These are phyloP conservation scores for Cebus imitator DNA, from an alignment of 2,113 vertebrate genomes.

Conservation along the genomic window DNA sequence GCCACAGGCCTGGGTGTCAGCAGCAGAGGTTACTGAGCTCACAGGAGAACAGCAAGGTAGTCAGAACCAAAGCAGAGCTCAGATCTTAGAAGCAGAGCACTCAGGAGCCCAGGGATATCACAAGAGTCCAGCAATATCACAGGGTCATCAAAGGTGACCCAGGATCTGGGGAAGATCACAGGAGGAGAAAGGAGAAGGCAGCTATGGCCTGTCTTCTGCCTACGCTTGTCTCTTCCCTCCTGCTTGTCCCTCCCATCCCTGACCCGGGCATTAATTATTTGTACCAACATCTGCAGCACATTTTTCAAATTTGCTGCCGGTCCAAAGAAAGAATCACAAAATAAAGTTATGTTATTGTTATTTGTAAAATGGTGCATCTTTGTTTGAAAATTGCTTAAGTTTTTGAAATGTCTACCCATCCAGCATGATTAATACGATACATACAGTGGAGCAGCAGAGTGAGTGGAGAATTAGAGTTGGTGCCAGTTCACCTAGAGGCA, in stretches of 20 bases:
- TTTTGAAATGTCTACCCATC: slow-evolving; percentile 77
- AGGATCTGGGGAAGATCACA: neutral
- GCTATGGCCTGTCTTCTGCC: neutral
- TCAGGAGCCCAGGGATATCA: neutral
- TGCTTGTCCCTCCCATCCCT: neutral
- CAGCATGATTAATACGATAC: slow-evolving; percentile 82
- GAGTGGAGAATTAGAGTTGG: slow-evolving; percentile 79
- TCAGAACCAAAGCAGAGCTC: neutral
- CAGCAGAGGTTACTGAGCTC: neutral
- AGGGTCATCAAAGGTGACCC: neutral
- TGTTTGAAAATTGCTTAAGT: slow-evolving; percentile 81
- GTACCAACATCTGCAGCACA: neutral
- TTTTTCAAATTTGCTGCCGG: neutral
- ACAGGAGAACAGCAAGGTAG: fast-evolving
- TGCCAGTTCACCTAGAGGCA: slow-evolving; percentile 82
- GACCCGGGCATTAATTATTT: neutral
- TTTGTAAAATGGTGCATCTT: slow-evolving; percentile 76
- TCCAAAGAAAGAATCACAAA: slow-evolving; percentile 39
- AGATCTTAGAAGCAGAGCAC: neutral
- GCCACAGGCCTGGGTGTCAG: neutral
- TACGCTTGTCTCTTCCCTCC: fast-evolving
- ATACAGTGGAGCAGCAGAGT: slow-evolving; percentile 69
- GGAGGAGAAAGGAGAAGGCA: neutral
- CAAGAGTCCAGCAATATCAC: neutral
- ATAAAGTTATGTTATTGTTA: slow-evolving; percentile 61